Base-by-base conservation (phyloP, 1,140 invertebrate species). In the Zaprionus camerounensis region DNA sequence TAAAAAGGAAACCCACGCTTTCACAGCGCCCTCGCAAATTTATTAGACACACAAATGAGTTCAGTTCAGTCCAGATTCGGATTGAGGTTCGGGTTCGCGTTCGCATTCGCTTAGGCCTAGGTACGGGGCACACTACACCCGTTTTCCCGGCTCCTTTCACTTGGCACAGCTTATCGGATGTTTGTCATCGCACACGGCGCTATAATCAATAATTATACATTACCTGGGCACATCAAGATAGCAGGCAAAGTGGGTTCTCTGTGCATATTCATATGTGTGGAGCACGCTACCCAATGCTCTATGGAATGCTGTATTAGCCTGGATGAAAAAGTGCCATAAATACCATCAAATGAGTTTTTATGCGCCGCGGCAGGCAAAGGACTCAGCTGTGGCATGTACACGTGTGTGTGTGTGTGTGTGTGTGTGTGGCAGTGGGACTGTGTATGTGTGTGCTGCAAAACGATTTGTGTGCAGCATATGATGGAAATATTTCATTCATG, bases 401-500 rank as follows among this genome's bases (percentile, higher is more conserved):
- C 3, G 31, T 61, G 4, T 26, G 41, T 24, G 26, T 26, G 20
- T 17, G 65, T 22, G n/a, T 49, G 44, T 0, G 41, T 24, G 26
- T 26, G 20, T 17, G 65, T 22, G n/a, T 49, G 44, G 0, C 41
- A n/a, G 61, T 24, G 22, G 13, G 9, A 49, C 24, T 15, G 15
- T 62, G n/a, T 51, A 6, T 51, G 46, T 41, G 38, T 41, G 17
- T 53, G 59, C 55, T 56, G 69, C 57, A 63, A 64, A 58, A 36
- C 56, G 28, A 26, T 58, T 58, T 58, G 67, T 84, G 62, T 86
- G 82, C 80, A 71, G 76, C 77, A 87, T 88, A 80, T 88, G 85
- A 80, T 85, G 85, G 70, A 90, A 90, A 85, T 90, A 90, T 90
- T 90, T 90, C 85, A 90, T 90, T 90, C 85, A 90, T 90, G 85